These are phyloP conservation scores for Rhagonycha fulva DNA, from an alignment of 2,888 invertebrate species.

Conservation along the genomic window DNA sequence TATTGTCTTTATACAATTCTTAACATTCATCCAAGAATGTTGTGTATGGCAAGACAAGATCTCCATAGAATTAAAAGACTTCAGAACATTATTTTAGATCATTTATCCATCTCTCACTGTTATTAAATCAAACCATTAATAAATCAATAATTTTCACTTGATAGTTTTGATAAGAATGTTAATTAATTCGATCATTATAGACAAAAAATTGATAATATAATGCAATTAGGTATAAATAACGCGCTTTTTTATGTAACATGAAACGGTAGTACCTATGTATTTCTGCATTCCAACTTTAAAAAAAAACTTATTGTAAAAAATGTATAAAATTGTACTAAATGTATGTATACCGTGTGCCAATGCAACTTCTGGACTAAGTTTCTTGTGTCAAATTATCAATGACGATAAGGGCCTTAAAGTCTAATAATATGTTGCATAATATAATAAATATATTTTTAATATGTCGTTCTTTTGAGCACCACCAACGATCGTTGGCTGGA, in stretches of 20 bases:
- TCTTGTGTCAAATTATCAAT: conserved; percentile 19
- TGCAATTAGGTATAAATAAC: background rate
- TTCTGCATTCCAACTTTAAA: conserved; percentile 22
- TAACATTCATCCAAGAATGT: conserved; percentile 32
- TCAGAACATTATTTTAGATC: conserved; percentile 29
- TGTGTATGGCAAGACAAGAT: conserved; percentile 49
- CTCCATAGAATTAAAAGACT: conserved; percentile 46
- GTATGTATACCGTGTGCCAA: conserved; percentile 26
- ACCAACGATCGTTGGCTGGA: conserved; percentile 44
- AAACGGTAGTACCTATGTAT: conserved; percentile 6
- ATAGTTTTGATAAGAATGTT: background rate
- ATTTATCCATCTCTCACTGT: conserved; percentile 17
- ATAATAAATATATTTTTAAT: conserved; percentile 46
- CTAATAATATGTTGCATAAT: conserved; percentile 44
- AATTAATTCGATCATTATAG: background rate
- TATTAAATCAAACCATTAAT: conserved; percentile 1
- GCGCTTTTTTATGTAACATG: background rate
- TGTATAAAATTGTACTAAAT: conserved; percentile 19
- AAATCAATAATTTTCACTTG: background rate
- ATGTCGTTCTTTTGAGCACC: conserved; percentile 46
- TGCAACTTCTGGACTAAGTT: conserved; percentile 22
- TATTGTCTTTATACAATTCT: conserved; percentile 8
- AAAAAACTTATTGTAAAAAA: conserved; percentile 17
- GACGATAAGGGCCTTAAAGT: conserved; percentile 49
- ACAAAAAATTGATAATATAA: background rate